Base-by-base conservation (phyloP, 2,113 vertebrate species). In the Pitta sordida region DNA sequence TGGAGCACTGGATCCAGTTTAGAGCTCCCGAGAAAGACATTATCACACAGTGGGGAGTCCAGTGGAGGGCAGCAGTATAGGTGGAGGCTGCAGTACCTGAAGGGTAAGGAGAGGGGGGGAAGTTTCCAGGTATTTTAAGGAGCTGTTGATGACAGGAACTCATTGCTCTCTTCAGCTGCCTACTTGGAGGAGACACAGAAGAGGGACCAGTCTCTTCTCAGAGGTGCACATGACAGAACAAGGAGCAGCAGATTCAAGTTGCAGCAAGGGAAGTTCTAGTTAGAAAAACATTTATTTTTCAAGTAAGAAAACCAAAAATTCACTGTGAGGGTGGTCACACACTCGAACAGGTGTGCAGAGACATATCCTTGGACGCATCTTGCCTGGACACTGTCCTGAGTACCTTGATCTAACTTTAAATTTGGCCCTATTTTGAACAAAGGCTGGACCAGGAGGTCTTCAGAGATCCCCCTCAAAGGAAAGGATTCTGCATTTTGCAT, bases 241-340 rank as follows among this genome's bases (percentile, higher is more conserved):
- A 63, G 24, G 21, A 59, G 9, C 24, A 86, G 36, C 11, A 79
- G 26, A 60, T 37, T 43, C 23, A 79, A 65, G 15, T 1, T 46
- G 36, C 76, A 89, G 51, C 22, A 62, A 37, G 36, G 11, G 13
- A 65, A 24, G 17, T 56, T 86, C n/a, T 21, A 6, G 9, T 46
- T 70, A 56, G 26, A 20, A 26, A 75, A 34, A 10, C 18, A 20
- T 62, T 62, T 39, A 34, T 46, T 74, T 74, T 88, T 82, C 15
- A 30, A 51, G 16, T 5, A 65, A n/a, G 30, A 56, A 74, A 79
- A 60, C 39, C 21, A 17, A 69, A 59, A 60, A 46, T 37, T 51
- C 1, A 0, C 37, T 30, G 0, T 21, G 16, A 62, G 10, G 15
- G 19, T 39, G 21, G 34, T 44, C 27, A 80, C 0, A 0, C 16